Conservation (phyloP, 1,140 invertebrate species). For the Anoplolepis gracilipes region DNA sequence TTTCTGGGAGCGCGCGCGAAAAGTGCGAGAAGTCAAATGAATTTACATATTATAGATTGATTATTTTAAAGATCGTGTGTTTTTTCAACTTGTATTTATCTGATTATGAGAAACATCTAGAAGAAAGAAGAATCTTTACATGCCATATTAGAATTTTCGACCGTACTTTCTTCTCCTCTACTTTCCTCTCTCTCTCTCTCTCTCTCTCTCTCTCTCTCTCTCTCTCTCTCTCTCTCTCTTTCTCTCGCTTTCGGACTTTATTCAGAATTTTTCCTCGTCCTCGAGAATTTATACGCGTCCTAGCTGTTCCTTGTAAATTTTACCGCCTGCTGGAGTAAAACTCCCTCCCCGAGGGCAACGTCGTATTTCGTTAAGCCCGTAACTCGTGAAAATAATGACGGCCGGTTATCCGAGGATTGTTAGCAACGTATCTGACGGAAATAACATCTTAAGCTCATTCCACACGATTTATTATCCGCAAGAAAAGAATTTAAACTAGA, state of each 20-base stretch:
- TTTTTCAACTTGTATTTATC: background rate
- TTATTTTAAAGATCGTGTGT: constrained; percentile 21
- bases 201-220: background rate
- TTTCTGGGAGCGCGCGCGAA: background rate
- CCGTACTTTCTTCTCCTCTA: background rate
- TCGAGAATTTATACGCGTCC: constrained; percentile 73
- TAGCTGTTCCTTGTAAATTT: constrained; percentile 73
- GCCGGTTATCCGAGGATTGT: constrained; percentile 58
- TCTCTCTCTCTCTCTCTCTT: background rate
- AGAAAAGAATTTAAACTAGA: background rate
- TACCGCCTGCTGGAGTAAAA: constrained; percentile 62
- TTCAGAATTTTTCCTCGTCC: constrained; percentile 57
- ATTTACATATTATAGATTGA: constrained; percentile 53
- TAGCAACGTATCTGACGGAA: constrained; percentile 22
- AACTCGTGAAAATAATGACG: constrained; percentile 61
- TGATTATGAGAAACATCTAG: constrained; percentile 18
- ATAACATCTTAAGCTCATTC: constrained; percentile 35
- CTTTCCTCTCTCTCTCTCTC: background rate
- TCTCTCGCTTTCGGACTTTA: constrained; percentile 35
- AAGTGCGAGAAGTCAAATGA: background rate
- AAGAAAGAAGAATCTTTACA: constrained; percentile 25
- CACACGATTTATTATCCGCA: background rate
- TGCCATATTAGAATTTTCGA: constrained; percentile 48
- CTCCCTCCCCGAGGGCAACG: constrained; percentile 62
- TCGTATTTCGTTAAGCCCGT: constrained; percentile 58